phyloP scores from a whole-genome alignment of 1,140 invertebrate genomes.

The Geopemphigus sp. region DNA sequence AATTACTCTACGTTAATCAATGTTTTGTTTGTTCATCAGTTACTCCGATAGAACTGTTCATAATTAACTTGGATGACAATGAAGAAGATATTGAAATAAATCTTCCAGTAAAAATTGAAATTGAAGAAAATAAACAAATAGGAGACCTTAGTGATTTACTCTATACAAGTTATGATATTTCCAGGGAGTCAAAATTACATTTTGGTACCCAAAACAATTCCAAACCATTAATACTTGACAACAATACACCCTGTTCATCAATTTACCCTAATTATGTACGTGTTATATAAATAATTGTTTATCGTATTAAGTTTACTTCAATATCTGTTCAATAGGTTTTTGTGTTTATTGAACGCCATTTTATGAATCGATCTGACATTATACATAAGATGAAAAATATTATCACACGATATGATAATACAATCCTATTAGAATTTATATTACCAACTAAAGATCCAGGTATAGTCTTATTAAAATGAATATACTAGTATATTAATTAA shows the following conservation, averaged over 20 bases:
- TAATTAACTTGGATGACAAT: conserved; percentile 43
- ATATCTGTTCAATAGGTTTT: conserved; percentile 2
- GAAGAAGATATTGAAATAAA: conserved; percentile 34
- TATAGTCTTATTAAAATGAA: not conserved
- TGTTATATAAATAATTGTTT: not conserved
- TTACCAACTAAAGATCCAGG: conserved; percentile 35
- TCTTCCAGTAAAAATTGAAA: conserved; percentile 26
- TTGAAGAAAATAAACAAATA: conserved; percentile 26
- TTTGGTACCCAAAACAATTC: conserved; percentile 14
- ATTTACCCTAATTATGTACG: conserved; percentile 27
- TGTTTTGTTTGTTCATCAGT: not conserved
- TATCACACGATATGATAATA: conserved; percentile 25
- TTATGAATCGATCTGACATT: not conserved
- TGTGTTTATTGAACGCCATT: conserved; percentile 37
- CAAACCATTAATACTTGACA: conserved; percentile 14
- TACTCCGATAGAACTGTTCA: conserved; percentile 4
- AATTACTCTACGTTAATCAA: not conserved
- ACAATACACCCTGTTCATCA: not conserved
- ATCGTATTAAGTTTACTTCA: not conserved
- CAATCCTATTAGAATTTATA: conserved; percentile 32
- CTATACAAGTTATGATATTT: conserved; percentile 17
- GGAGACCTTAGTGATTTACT: conserved; percentile 9
- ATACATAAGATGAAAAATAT: conserved; percentile 28
- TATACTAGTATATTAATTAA: not conserved
- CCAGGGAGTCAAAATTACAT: conserved; percentile 11